A percentile compares a stretch with the other conserved stretches of the same genome.
phyloP scores from a whole-genome alignment of 2,888 invertebrate genomes.

The Sarcophaga rosellei region DNA sequence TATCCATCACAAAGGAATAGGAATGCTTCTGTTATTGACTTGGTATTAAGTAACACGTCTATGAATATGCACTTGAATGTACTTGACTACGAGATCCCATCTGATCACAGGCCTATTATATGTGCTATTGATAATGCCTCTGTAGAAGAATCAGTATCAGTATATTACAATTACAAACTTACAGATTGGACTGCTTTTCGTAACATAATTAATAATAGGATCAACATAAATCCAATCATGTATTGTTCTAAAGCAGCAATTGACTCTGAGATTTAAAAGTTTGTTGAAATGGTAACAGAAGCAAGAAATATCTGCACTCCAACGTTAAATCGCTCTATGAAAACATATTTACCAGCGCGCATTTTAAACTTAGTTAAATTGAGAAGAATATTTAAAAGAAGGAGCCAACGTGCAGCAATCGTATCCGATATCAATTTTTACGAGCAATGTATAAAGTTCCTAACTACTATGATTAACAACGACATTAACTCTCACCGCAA shows the following conservation, averaged over 20 bases:
- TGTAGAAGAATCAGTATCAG: background rate
- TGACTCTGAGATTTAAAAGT: background rate
- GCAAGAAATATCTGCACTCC: background rate
- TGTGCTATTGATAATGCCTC: background rate
- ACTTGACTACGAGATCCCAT: conserved; percentile 20
- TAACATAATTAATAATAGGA: background rate
- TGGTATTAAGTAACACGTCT: conserved; percentile 12
- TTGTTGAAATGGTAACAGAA: conserved; percentile 14
- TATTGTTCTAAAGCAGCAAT: background rate
- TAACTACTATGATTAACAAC: conserved; percentile 18
- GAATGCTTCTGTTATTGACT: conserved; percentile 12
- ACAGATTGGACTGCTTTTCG: too few species aligned
- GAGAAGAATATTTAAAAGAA: conserved; percentile 19
- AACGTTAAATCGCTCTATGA: background rate
- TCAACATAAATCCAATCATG: background rate
- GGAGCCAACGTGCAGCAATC: conserved; percentile 2
- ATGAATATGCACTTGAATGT: background rate
- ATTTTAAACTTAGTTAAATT: conserved; percentile 21
- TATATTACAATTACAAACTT: background rate
- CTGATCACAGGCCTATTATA: background rate
- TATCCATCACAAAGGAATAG: conserved; percentile 21
- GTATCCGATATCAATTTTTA: conserved; percentile 13
- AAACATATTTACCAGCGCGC: background rate
- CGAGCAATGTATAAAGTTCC: conserved; percentile 15
- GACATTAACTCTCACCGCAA: conserved; percentile 14